Evolutionary conservation across 2,888 invertebrate species (phyloP).

Genomic region (Xylocampa areola): DNA sequence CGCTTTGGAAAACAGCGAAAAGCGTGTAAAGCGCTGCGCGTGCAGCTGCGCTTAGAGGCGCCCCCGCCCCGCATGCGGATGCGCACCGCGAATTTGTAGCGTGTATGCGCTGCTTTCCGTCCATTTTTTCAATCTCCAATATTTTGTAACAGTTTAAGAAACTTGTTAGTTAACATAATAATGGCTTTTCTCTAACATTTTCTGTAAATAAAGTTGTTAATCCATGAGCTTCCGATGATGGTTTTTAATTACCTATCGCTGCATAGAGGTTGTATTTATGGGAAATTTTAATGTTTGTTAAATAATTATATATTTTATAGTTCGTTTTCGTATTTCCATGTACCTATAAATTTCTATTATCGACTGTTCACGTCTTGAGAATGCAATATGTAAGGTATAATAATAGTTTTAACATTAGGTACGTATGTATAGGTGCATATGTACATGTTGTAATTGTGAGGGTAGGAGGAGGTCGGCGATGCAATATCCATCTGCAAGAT

Average conservation of each 20-base stretch:
- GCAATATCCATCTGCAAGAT: conserved; percentile 48
- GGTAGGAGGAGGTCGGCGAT: conserved; percentile 48
- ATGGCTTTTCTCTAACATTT: conserved; percentile 64
- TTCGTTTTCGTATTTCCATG: conserved; percentile 63
- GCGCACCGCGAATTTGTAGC: conserved; percentile 32
- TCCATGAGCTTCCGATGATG: conserved; percentile 69
- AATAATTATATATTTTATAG: conserved; percentile 72
- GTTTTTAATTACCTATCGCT: conserved; percentile 71
- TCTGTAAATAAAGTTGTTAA: conserved; percentile 83
- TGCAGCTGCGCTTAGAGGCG: conserved; percentile 92
- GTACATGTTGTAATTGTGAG: conserved; percentile 54
- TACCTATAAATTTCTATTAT: conserved; percentile 51
- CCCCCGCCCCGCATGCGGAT: conserved; percentile 32
- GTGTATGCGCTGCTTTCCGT: conserved; percentile 64
- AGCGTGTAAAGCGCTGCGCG: conserved; percentile 93
- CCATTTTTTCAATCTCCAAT: conserved; percentile 65
- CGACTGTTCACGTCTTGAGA: conserved; percentile 53
- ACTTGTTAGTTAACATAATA: conserved; percentile 56
- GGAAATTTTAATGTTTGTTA: conserved; percentile 74
- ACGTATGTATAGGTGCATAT: conserved; percentile 44
- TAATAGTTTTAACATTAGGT: conserved; percentile 53
- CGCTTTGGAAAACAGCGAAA: conserved; percentile 87
- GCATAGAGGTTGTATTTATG: conserved; percentile 68
- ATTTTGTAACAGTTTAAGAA: conserved; percentile 58
- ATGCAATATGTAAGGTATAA: conserved; percentile 58